Base-by-base conservation (phyloP, 2,888 invertebrate species). In the Suillia variegata region DNA sequence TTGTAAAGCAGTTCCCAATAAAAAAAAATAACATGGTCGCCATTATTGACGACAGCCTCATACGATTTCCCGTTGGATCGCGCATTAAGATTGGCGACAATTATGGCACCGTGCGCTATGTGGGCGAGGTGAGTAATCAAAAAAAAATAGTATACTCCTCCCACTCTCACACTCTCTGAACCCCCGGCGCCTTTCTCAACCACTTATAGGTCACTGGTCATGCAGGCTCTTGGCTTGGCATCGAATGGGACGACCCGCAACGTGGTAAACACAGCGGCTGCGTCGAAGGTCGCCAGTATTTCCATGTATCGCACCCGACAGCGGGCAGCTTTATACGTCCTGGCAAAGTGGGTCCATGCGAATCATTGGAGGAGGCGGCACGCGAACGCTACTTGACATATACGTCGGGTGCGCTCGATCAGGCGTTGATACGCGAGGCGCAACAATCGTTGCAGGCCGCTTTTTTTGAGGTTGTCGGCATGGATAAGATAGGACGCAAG, bases 181-280 rank as follows among this genome's bases (percentile, higher is more conserved):
- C 17, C 12, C 20, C 13, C 2, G 33, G 20, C 20, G 2, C 17
- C 12, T 18, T 21, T 34, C 24, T n/a, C 26, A 26, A 26, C 5
- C 26, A 26, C 10, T 15, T 57, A 15, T 56, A 82, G 83, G 87
- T 88, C 55, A 86, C 87, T 62, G 89, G 89, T 0, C 86, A 90
- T 71, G 82, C 85, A 59, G 92, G 92, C 47, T 77, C 84, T 26
- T 98, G 97, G 98, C 84, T 94, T 58, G 98, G 98, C 1, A 87
- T 98, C n/a, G 98, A 98, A 79, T 98, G 98, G 98, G 98, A 98
- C 80, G 89, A 95, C 72, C 85, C 88, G 2, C 82, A 84, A 6
- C 85, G 98, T 71, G 98, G 98, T 1, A 97, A 96, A 80, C 98
- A 98, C 77, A 89, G 95, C 84, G 98, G 98, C 0, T 86, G 86